A percentile compares a stretch with the other conserved stretches of the same genome.
Conservation (phyloP, 2,113 vertebrate genomes). For the Clarias macrocephalus region DNA sequence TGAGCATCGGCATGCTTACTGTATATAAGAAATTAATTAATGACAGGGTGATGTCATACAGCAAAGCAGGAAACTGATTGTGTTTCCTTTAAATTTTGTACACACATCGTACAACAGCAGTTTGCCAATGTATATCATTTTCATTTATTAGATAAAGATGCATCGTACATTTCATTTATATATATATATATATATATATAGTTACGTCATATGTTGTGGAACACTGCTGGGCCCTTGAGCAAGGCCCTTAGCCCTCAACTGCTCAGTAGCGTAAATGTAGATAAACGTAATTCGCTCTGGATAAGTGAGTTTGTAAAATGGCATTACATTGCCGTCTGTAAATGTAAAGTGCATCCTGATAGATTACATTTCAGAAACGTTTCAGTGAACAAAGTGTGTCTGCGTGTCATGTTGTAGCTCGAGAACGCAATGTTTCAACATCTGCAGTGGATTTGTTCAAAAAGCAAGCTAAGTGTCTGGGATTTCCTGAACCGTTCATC, state of each 20-base stretch:
- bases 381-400: background rate
- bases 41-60: too few relatives aligned
- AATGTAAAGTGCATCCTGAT: too few relatives aligned
- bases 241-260: too few relatives aligned
- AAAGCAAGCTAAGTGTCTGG: conserved; percentile 29
- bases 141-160: background rate
- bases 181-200: too few relatives aligned
- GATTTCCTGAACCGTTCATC: background rate
- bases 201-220: background rate
- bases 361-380: too few relatives aligned
- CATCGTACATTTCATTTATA: background rate
- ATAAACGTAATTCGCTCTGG: too few relatives aligned
- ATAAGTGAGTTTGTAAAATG: too few relatives aligned
- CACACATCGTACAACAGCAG: background rate
- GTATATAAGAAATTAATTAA: too few relatives aligned
- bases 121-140: background rate
- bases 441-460: background rate
- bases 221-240: background rate
- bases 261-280: too few relatives aligned
- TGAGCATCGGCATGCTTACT: too few relatives aligned
- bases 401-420: background rate
- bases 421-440: background rate
- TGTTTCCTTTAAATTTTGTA: background rate
- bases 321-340: too few relatives aligned
- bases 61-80: too few relatives aligned